Base-by-base conservation (phyloP, 53 echinoderm and acorn worm genomes). In the Echinarachnius parma region DNA sequence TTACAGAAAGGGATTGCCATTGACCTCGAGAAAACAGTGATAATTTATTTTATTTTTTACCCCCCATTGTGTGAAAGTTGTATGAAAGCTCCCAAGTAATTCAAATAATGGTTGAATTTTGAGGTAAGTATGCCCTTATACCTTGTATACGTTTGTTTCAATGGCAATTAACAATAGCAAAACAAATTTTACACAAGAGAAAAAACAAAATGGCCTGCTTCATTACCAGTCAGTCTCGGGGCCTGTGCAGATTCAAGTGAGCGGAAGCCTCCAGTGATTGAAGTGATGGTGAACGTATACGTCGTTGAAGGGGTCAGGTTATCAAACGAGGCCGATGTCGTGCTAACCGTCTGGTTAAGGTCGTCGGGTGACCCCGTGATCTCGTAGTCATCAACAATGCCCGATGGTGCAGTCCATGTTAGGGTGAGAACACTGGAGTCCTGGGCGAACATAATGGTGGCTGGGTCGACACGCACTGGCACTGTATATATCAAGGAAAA, bases 231-330 rank as follows among this genome's bases (percentile, higher is more conserved):
- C 2, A 62, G 23, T 24, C 8, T 39, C 34, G 9, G 20, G 20
- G 1, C 20, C 20, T 2, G 9, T 36, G 34, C 62, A 1, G 42
- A 7, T 3, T 39, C 42, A 34, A 39, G 4, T 5, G 62, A 62
- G 21, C 16, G 24, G 9, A 62, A 62, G 9, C 42, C 62, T 24
- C 62, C 62, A 3, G 37, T 62, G 16, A 62, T 5, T 21, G 62
- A 34, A 13, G 16, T 23, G 24, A 62, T 37, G 39, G 21, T 39
- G 22, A 62, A 35, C 0, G 21, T 42, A 25, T 62, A 39, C 22
- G 1, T 11, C 3, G 62, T 62, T 9, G 62, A 62, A 9, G 37
- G 9, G 21, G 34, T 9, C 25, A 62, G 42, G 14, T 32, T 4
- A 23, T 21, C 23, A 25, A 62, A 62, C 4, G 62, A 34, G 13